These are phyloP conservation scores for Caenorhabditis sinica DNA, from an alignment of 2,888 invertebrate species.

Conservation along the genomic window DNA sequence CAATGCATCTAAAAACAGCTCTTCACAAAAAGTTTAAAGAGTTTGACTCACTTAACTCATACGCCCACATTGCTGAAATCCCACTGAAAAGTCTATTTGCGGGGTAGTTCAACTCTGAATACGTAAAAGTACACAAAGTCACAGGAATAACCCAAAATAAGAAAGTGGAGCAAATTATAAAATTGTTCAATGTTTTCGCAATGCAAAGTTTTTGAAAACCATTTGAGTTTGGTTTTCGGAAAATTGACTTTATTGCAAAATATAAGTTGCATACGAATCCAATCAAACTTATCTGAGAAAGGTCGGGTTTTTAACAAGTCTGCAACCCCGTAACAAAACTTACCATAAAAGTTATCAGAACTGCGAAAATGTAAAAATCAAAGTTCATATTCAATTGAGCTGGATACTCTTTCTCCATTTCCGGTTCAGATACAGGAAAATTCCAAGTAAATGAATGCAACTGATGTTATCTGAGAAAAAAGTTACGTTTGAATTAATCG, in stretches of 20 bases:
- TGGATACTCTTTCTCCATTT: background rate
- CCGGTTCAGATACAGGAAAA: background rate
- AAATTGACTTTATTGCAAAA: constrained; percentile 5
- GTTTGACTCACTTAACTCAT: constrained; percentile 21
- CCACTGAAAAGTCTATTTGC: constrained; percentile 18
- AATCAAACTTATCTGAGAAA: constrained; percentile 25
- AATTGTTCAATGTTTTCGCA: constrained; percentile 33
- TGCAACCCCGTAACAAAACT: background rate
- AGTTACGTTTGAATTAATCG: background rate
- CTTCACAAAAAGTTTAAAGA: background rate
- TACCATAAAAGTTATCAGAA: background rate
- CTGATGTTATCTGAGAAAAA: background rate
- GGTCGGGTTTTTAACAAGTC: background rate
- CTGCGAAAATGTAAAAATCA: constrained; percentile 13
- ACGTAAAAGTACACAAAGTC: background rate
- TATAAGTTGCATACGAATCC: constrained; percentile 12
- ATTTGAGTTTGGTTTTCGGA: background rate
- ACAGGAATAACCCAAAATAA: constrained; percentile 53
- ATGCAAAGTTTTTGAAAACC: constrained; percentile 50
- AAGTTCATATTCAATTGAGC: constrained; percentile 10
- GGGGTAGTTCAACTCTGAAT: constrained; percentile 18
- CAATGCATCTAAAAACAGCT: constrained; percentile 4
- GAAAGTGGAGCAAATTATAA: constrained; percentile 24
- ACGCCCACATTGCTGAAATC: constrained; percentile 34
- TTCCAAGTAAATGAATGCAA: background rate